Evolutionary conservation across 1,140 invertebrate genomes (phyloP).

Genomic region (Drosophila kikkawai): DNA sequence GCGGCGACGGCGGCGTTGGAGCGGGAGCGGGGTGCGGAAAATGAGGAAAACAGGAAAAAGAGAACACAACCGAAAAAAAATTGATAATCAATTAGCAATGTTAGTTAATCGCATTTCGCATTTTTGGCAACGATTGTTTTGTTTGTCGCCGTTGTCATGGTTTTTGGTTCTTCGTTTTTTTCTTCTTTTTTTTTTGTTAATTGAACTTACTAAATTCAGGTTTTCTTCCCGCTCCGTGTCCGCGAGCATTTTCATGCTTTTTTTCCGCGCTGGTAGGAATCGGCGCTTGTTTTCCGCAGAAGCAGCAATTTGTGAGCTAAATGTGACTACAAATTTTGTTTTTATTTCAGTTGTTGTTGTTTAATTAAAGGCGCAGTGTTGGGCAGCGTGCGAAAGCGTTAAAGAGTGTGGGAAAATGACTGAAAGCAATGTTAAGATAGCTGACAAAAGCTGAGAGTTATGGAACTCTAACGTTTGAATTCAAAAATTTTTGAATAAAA

Average conservation of each 20-base stretch:
- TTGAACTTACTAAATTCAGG: constrained; percentile 90
- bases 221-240: constrained; percentile 94
- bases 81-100: constrained; percentile 56
- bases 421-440: not conserved
- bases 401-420: too few species aligned
- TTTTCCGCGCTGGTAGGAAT: constrained; percentile 76
- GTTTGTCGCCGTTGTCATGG: constrained; percentile 39
- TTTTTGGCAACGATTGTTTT: constrained; percentile 25
- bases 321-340: constrained; percentile 71
- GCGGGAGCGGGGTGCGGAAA: constrained; percentile 18
- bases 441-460: not conserved
- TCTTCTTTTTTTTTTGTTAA: constrained; percentile 12
- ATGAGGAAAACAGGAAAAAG: constrained; percentile 45
- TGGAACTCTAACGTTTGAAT: not conserved
- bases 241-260: constrained; percentile 87
- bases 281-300: constrained; percentile 59
- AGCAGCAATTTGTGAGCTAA: constrained; percentile 66
- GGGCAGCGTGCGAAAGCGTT: not conserved
- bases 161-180: constrained; percentile 27
- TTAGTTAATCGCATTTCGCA: constrained; percentile 41
- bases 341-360: constrained; percentile 51
- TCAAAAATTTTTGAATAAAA: too few species aligned
- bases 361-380: constrained; percentile 16
- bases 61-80: constrained; percentile 53
- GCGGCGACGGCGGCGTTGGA: constrained; percentile 16